phyloP scores from a whole-genome alignment of 2,113 vertebrate genomes.

The Macheiramphus alcinus region DNA sequence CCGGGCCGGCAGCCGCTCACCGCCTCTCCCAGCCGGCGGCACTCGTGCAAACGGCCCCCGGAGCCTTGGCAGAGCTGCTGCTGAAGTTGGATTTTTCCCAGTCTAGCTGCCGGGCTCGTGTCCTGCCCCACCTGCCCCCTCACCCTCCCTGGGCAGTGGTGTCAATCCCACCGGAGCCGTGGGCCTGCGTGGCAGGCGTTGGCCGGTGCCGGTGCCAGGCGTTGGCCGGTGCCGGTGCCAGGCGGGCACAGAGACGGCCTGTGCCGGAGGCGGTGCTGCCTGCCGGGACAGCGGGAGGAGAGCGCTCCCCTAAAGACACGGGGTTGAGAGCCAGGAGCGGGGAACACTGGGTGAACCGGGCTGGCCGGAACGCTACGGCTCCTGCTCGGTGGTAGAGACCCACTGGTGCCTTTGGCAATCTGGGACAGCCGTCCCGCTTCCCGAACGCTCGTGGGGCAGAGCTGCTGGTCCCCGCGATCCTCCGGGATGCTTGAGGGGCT shows the following conservation, averaged over 20 bases:
- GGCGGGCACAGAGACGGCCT: not conserved
- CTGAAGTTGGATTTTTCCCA: not conserved
- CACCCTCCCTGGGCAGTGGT: not conserved
- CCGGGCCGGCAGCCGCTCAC: not conserved
- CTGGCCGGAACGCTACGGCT: not conserved
- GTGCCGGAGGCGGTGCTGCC: not conserved
- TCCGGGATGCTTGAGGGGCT: not conserved
- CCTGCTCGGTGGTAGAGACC: fast-evolving
- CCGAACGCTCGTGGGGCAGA: not conserved
- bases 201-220: not conserved
- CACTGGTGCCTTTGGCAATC: not conserved
- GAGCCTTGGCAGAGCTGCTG: not conserved
- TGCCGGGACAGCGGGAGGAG: not conserved
- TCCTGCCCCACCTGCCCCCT: not conserved
- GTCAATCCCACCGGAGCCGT: not conserved
- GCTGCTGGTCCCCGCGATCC: fast-evolving
- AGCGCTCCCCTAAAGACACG: fast-evolving
- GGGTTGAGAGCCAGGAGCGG: not conserved
- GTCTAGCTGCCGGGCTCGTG: not conserved
- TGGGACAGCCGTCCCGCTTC: not conserved
- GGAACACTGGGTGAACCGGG: not conserved
- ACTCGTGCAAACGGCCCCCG: fast-evolving
- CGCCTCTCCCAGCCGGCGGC: not conserved
- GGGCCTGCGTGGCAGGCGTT: not conserved
- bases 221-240: not conserved